Conservation (phyloP, 2,797 vertebrate species). For the Takifugu rubripes region DNA sequence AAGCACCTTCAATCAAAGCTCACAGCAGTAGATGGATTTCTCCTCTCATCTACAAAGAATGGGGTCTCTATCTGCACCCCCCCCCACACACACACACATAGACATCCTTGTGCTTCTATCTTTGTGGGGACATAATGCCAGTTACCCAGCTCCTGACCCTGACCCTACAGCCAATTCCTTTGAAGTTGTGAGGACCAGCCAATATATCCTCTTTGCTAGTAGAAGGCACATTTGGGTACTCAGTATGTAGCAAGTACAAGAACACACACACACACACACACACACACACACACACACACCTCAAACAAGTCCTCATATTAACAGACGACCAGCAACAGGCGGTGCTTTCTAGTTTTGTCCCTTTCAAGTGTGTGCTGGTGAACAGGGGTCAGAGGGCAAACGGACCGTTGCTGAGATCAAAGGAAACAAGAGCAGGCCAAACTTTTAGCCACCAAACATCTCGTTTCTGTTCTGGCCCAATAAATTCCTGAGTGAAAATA, state of each 20-base stretch:
- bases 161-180: no score
- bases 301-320: neutral
- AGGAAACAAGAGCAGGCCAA: slow-evolving; percentile 35
- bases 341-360: slow-evolving; percentile 16
- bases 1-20: slow-evolving; percentile 6
- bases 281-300: no score
- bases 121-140: no score
- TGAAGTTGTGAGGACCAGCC: no score
- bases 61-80: slow-evolving; percentile 1
- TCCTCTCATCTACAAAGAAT: slow-evolving; percentile 25
- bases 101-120: no score
- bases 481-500: neutral
- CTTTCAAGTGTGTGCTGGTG: slow-evolving; percentile 38
- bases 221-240: no score
- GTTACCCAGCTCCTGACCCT: no score
- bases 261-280: no score
- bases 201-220: no score
- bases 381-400: slow-evolving; percentile 26
- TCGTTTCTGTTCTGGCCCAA: slow-evolving; percentile 12
- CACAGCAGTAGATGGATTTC: slow-evolving; percentile 7
- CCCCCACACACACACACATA: slow-evolving; percentile 1
- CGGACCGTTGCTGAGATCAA: slow-evolving; percentile 64
- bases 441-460: slow-evolving; percentile 46
- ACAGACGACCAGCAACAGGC: no score
- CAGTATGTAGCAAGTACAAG: no score